Percentiles rank a stretch among this genome's conserved stretches.
These are phyloP conservation scores for Pygoscelis antarcticus DNA, from an alignment of 2,113 vertebrate species.

Conservation along the genomic window DNA sequence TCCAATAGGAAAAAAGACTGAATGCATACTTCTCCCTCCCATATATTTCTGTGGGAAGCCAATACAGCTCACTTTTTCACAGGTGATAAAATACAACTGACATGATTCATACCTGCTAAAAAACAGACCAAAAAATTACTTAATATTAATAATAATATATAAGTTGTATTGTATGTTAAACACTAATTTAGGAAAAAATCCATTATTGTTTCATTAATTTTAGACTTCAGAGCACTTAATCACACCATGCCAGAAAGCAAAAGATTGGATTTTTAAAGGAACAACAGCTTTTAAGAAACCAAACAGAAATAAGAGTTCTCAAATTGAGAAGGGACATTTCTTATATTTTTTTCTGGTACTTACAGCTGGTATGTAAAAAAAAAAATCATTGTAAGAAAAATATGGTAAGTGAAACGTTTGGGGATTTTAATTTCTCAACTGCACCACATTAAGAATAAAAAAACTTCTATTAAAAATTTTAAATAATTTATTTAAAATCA, in stretches of 20 bases:
- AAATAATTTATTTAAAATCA: background rate
- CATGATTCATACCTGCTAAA: background rate
- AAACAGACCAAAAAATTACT: background rate
- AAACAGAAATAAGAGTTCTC: background rate
- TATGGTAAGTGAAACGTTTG: background rate
- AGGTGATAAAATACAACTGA: background rate
- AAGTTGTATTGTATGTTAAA: background rate
- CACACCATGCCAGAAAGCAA: background rate
- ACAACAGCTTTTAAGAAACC: background rate
- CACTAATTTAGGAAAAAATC: background rate
- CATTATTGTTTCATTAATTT: background rate
- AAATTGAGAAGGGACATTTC: background rate
- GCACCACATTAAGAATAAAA: background rate
- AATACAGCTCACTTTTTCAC: background rate
- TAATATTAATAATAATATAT: background rate
- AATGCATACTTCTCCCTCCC: background rate
- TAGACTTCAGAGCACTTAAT: background rate
- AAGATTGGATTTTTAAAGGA: background rate
- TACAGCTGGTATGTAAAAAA: background rate
- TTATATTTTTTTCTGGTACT: background rate
- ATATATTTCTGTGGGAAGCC: background rate
- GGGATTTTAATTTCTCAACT: background rate
- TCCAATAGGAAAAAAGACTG: background rate
- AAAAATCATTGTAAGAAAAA: background rate
- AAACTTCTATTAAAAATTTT: background rate